A percentile compares a stretch with the other conserved stretches of the same genome.
These are phyloP conservation scores for Macaria notata DNA, from an alignment of 2,888 invertebrate genomes.

Conservation along the genomic window DNA sequence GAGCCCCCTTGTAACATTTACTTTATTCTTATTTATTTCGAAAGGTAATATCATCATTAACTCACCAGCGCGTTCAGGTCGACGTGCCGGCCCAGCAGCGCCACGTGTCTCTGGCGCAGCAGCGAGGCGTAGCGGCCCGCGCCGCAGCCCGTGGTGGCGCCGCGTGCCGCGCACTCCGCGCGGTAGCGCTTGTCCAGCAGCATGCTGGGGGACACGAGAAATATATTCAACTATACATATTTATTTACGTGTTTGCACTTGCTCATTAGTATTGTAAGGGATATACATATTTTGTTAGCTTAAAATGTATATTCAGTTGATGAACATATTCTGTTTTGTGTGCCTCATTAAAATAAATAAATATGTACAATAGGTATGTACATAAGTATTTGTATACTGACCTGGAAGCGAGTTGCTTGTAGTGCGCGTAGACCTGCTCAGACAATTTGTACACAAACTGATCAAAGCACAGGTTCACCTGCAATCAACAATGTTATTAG, in stretches of 20 bases:
- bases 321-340: too few species aligned
- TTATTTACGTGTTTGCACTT: too few species aligned
- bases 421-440: constrained; percentile 98
- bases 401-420: constrained; percentile 97
- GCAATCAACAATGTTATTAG: too few species aligned
- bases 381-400: constrained; percentile 45
- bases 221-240: too few species aligned
- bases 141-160: constrained; percentile 92
- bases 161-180: constrained; percentile 95
- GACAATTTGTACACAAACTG: constrained; percentile 99
- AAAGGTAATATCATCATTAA: too few species aligned
- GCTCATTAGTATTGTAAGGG: too few species aligned
- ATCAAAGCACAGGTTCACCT: constrained; percentile 98
- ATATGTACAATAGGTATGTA: too few species aligned
- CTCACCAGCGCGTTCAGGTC: constrained; percentile 85
- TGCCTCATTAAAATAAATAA: too few species aligned
- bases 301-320: too few species aligned
- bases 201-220: constrained; percentile 83
- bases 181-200: constrained; percentile 98
- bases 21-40: too few species aligned
- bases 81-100: constrained; percentile 96
- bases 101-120: constrained; percentile 96
- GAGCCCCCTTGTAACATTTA: too few species aligned
- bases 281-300: too few species aligned
- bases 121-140: constrained; percentile 97